Conservation (phyloP, 2,888 invertebrate species). For the Opisthograptis luteolata region DNA sequence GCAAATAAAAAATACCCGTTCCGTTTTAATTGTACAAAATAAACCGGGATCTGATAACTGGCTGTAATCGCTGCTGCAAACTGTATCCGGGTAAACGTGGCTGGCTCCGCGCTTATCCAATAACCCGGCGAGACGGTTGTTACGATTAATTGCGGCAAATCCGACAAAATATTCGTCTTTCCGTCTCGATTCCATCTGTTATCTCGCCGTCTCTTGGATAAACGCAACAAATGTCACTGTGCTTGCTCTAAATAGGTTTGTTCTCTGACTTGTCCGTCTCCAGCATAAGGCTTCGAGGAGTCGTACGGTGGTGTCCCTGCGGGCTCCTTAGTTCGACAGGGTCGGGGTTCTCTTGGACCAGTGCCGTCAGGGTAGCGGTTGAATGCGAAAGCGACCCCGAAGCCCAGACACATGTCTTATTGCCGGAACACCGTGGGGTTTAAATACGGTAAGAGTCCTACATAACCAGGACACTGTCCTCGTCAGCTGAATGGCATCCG, state of each 20-base stretch:
- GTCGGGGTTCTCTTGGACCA: no score
- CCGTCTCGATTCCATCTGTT: constrained; percentile 15
- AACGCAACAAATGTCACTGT: constrained; percentile 23
- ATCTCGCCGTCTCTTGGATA: constrained; percentile 17
- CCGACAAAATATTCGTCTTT: constrained; percentile 15
- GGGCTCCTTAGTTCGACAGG: no score
- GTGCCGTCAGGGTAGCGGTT: no score
- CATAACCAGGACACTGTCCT: no score
- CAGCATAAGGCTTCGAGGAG: no score
- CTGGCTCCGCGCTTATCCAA: neutral
- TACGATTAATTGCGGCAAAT: constrained; percentile 15
- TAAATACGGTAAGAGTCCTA: no score
- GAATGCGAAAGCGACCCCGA: no score
- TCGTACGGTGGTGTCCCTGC: no score
- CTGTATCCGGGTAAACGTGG: neutral
- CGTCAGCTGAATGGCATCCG: no score
- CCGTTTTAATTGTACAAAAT: neutral
- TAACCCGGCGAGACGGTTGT: neutral
- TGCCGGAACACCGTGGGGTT: no score
- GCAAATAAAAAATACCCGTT: neutral
- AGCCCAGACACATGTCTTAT: no score
- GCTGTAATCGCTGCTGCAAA: neutral
- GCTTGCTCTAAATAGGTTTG: neutral
- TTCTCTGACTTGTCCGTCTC: no score
- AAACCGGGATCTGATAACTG: neutral